Conservation (phyloP, 2,113 vertebrate genomes). For the Copsychus sechellarum region DNA sequence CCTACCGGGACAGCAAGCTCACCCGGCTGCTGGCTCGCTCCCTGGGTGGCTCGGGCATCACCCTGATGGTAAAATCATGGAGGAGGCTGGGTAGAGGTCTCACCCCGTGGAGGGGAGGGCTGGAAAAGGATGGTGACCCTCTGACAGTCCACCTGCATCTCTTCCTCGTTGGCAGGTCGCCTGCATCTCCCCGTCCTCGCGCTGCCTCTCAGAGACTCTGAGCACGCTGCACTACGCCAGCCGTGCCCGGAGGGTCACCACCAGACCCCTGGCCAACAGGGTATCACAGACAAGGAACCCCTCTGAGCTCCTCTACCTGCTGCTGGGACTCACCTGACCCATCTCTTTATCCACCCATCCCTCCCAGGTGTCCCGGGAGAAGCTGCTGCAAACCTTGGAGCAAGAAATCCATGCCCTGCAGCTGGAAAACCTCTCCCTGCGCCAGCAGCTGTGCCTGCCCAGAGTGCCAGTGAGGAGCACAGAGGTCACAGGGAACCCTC, state of each 20-base stretch:
- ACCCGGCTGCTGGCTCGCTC: slow-evolving; percentile 77
- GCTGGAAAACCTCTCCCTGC: slow-evolving; percentile 70
- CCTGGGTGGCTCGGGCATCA: slow-evolving; percentile 69
- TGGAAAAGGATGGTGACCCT: not conserved
- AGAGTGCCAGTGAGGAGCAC: not conserved
- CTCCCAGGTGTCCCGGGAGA: slow-evolving; percentile 45
- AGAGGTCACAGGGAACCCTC: not conserved
- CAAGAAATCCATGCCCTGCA: slow-evolving; percentile 59
- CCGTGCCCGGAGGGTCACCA: slow-evolving; percentile 71
- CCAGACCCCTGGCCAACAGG: slow-evolving; percentile 64
- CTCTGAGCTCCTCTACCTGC: not conserved
- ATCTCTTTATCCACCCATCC: not conserved
- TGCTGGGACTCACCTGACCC: not conserved
- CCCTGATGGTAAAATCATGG: slow-evolving; percentile 66
- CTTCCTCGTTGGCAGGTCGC: slow-evolving; percentile 58
- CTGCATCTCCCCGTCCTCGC: slow-evolving; percentile 74
- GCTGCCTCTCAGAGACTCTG: slow-evolving; percentile 76
- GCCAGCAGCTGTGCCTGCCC: slow-evolving; percentile 63
- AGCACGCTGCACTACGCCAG: slow-evolving; percentile 76
- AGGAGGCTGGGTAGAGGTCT: not conserved
- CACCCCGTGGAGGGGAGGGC: rapidly evolving
- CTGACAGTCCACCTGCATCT: not conserved
- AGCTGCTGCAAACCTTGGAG: slow-evolving; percentile 56
- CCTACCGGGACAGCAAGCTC: slow-evolving; percentile 82
- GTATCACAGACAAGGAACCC: not conserved